Evolutionary conservation across 2,888 invertebrate species (phyloP), one percentile per base, ranked within the genome.

Genomic region (Eupithecia exiguata): DNA sequence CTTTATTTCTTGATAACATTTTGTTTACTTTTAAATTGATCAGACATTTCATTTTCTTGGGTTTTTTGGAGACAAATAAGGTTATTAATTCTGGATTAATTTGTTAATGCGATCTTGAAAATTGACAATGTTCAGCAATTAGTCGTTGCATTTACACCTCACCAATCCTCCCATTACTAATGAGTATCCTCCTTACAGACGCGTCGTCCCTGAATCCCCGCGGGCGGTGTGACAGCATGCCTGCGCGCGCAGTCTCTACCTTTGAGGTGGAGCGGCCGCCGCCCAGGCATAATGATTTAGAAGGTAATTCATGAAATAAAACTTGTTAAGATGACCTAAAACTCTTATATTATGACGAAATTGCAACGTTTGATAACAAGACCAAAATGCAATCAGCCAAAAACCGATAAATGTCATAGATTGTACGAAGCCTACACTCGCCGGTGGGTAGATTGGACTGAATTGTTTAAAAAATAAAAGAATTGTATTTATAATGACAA

Each of bases 211-310:
- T 94, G 58, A 70, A 58, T 35, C 68, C 65, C 74, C 95, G 97
- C 68, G 97, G 97, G 82, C 95, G 98, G 74, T 97, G 97, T 88
- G 98, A 97, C 89, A 98, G 97, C 86, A 96, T 98, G 95, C 98
- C 97, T 6, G 71, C 76, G 18, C 95, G 97, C 76, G 95, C 97
- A 81, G 94, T 79, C 91, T 96, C 84, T 95, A 96, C 89, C 87
- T 97, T 86, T 95, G 97, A 93, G 96, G 96, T 90, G 95, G 97
- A 93, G 70, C 84, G 91, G 38, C 86, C 89, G 25, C 84, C 88
- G 62, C 83, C 91, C 91, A 96, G 92, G 82, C 88, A 92, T 90
- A 81, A 79, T 18, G 87, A 87, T 40, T 40, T 79, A 5, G 87
- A 87, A 79, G 87, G 87, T 87, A 30, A 3, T 4, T 3, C 30